phyloP scores from a whole-genome alignment of 2,888 invertebrate genomes.

The Peribatodes rhomboidaria region DNA sequence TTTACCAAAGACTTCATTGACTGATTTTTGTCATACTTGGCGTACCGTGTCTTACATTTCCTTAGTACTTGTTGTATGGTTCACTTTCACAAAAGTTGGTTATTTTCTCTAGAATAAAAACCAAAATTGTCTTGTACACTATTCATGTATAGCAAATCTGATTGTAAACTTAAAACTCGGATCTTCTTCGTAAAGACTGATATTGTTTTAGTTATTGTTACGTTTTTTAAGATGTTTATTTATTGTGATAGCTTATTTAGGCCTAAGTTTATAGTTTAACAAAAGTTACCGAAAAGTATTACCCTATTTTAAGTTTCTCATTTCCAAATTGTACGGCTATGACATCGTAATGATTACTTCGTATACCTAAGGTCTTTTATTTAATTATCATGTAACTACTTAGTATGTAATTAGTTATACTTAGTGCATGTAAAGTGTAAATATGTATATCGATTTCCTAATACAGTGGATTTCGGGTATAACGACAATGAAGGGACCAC shows the following conservation, averaged over 20 bases:
- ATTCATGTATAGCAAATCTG: conserved; percentile 12
- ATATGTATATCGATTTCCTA: conserved; percentile 61
- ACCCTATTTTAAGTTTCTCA: conserved; percentile 71
- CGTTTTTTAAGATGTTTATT: conserved; percentile 82
- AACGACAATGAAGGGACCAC: no score
- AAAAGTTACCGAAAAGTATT: conserved; percentile 86
- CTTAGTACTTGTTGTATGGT: neutral
- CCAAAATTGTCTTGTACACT: neutral
- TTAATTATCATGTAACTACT: conserved; percentile 48
- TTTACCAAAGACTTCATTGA: conserved; percentile 50
- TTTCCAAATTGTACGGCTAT: conserved; percentile 77
- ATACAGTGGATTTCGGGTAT: no score
- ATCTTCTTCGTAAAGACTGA: conserved; percentile 80
- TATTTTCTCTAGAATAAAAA: neutral
- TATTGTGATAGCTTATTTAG: conserved; percentile 77
- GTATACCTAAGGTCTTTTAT: conserved; percentile 47
- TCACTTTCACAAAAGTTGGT: no score
- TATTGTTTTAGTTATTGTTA: conserved; percentile 78
- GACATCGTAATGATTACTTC: conserved; percentile 64
- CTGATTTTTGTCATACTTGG: conserved; percentile 44
- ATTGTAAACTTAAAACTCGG: conserved; percentile 49
- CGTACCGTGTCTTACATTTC: conserved; percentile 16
- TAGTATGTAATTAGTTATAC: conserved; percentile 35
- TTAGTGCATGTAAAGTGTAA: conserved; percentile 61
- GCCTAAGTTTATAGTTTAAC: conserved; percentile 70